Conservation (phyloP, 1,140 invertebrate genomes). For the Drosophila ohnishii region DNA sequence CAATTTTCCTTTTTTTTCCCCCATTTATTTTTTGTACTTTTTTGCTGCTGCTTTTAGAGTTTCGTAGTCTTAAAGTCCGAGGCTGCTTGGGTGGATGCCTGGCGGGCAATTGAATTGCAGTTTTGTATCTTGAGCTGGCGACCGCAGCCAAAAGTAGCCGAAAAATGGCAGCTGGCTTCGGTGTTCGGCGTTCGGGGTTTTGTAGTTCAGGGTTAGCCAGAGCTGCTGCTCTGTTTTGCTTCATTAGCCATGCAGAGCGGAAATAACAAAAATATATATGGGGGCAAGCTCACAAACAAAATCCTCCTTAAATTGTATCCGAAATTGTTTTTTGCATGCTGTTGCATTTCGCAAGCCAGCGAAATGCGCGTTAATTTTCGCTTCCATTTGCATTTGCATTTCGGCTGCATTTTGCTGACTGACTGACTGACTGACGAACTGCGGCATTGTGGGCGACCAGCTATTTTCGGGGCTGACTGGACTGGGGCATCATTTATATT, state of each 20-base stretch:
- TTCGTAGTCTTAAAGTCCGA: constrained; percentile 42
- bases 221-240: constrained; percentile 38
- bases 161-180: constrained; percentile 25
- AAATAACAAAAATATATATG: constrained; percentile 37
- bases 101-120: constrained; percentile 41
- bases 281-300: constrained; percentile 20
- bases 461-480: constrained; percentile 3
- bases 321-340: constrained; percentile 26
- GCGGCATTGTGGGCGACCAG: constrained; percentile 20
- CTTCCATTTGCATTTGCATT: constrained; percentile 66
- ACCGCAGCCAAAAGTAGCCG: constrained; percentile 35
- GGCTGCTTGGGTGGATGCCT: constrained; percentile 19
- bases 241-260: constrained; percentile 57
- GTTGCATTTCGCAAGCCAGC: constrained; percentile 2
- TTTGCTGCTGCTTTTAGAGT: constrained; percentile 8
- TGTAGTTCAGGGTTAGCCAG: constrained; percentile 23
- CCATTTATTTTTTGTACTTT: constrained; percentile 8
- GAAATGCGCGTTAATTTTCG: constrained; percentile 56
- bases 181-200: constrained; percentile 4
- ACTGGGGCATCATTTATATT: constrained; percentile 58
- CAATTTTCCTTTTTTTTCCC: constrained; percentile 48
- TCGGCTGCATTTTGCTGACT: constrained; percentile 17
- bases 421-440: constrained; percentile 47
- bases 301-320: constrained; percentile 47
- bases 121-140: constrained; percentile 38